Base-by-base conservation (phyloP, 2,888 invertebrate genomes). In the Sepioteuthis lessoniana region DNA sequence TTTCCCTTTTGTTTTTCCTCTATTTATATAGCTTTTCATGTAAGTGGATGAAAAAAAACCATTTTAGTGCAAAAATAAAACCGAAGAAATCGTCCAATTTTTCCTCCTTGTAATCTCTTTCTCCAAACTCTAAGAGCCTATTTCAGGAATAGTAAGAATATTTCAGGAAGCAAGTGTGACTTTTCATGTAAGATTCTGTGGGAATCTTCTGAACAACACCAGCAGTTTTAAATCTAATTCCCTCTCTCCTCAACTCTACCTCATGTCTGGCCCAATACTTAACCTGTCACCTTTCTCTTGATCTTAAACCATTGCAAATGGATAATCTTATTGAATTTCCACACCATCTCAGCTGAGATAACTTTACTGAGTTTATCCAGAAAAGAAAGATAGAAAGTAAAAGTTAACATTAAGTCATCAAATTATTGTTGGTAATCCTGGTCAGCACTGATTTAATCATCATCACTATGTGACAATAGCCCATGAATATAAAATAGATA, bases 91-190 rank as follows among this genome's bases (percentile, higher is more conserved):
- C n/a, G 35, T 76, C 13, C n/a, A 25, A 35, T 76, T n/a, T 76
- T 76, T 76, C n/a, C n/a, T 76, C 16, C n/a, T 76, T 35, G 1
- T 4, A 35, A 35, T 76, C 55, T 76, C 76, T 76, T 76, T 76
- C 35, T 35, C 28, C 76, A 21, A 76, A n/a, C 19, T 35, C 16
- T 3, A 35, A 76, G 16, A 76, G 35, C 76, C n/a, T 76, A 76
- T 76, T 76, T 76, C 76, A 76, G 76, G 76, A 76, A 76, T 35
- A n/a, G 35, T 76, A n/a, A 76, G 76, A 76, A n/a, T 76, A 76
- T 76, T 76, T 35, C n/a, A 35, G 19, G 60, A 60, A 60, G n/a
- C 76, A n/a, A 76, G 76, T 76, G 76, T 76, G 13, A n/a, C 76
- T 76, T n/a, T 76, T 76, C n/a, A 76, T 35, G 10, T n/a, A n/a